These are phyloP conservation scores for Nibea albiflora DNA, from an alignment of 2,113 vertebrate species.

Conservation along the genomic window DNA sequence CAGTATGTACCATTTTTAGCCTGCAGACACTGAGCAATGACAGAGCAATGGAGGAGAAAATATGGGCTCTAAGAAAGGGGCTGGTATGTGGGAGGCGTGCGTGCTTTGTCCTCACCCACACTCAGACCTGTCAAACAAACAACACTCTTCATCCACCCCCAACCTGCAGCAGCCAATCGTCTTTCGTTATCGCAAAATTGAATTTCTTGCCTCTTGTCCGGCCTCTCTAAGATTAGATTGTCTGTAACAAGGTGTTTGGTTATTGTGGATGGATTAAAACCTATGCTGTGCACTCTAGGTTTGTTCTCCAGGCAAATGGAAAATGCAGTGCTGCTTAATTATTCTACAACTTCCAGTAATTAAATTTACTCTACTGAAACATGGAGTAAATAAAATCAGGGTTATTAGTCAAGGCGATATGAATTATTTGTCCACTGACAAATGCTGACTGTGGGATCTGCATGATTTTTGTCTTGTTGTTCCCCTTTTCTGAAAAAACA, in stretches of 20 bases:
- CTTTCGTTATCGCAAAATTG: constrained; percentile 18
- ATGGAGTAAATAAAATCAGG: constrained; percentile 8
- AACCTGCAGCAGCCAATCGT: constrained; percentile 37
- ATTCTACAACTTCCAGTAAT: neutral
- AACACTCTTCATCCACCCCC: constrained; percentile 60
- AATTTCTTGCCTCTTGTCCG: constrained; percentile 19
- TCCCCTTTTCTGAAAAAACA: neutral
- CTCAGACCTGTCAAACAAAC: constrained; percentile 69
- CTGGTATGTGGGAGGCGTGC: constrained; percentile 63
- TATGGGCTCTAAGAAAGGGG: constrained; percentile 43
- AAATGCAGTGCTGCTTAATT: neutral
- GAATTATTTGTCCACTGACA: neutral
- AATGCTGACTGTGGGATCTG: neutral
- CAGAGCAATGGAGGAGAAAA: constrained; percentile 39
- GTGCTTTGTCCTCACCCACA: constrained; percentile 72
- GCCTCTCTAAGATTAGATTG: constrained; percentile 20
- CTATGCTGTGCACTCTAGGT: neutral
- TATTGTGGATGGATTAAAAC: constrained; percentile 12
- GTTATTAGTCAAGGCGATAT: neutral
- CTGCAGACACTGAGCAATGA: constrained; percentile 17
- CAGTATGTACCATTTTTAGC: constrained; percentile 23
- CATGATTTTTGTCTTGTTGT: neutral
- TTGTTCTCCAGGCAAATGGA: constrained; percentile 21
- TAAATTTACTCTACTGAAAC: neutral
- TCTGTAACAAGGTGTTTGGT: constrained; percentile 38